Evolutionary conservation across 64 coral and sea anemone species (phyloP).

Genomic region (Pocillopora verrucosa): DNA sequence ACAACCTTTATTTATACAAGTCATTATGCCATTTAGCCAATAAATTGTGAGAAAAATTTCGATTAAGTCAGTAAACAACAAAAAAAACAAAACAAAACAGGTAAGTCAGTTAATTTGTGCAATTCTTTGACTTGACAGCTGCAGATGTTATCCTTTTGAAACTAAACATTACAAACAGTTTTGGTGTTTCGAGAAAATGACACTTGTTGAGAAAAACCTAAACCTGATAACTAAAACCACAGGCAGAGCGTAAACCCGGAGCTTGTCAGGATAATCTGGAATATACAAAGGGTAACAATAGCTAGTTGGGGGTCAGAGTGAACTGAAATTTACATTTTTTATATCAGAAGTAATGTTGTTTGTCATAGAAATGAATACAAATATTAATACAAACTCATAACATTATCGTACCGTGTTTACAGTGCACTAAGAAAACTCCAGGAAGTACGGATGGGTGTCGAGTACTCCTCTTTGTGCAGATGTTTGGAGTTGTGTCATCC

Average conservation of each 20-base stretch:
- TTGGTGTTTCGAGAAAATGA: too few relatives aligned
- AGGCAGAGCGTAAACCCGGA: too few relatives aligned
- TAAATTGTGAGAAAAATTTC: neutral
- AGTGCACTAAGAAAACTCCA: neutral
- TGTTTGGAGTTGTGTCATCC: neutral
- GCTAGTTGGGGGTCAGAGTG: too few relatives aligned
- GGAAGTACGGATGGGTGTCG: neutral
- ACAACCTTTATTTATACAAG: too few relatives aligned
- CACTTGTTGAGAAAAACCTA: too few relatives aligned
- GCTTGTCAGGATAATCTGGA: too few relatives aligned
- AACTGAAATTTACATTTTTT: too few relatives aligned
- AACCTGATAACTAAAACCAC: too few relatives aligned
- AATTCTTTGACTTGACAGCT: neutral
- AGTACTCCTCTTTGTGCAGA: constrained; percentile 1
- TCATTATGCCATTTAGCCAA: neutral
- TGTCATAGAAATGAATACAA: too few relatives aligned
- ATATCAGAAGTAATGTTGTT: too few relatives aligned
- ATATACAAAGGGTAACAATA: too few relatives aligned
- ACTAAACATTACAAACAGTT: neutral
- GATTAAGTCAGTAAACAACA: neutral
- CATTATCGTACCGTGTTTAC: neutral
- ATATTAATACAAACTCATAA: too few relatives aligned
- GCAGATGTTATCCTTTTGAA: neutral
- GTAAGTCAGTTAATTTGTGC: neutral
- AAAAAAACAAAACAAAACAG: neutral